phyloP scores from a whole-genome alignment of 2,797 vertebrate genomes.

The Nasua narica region DNA sequence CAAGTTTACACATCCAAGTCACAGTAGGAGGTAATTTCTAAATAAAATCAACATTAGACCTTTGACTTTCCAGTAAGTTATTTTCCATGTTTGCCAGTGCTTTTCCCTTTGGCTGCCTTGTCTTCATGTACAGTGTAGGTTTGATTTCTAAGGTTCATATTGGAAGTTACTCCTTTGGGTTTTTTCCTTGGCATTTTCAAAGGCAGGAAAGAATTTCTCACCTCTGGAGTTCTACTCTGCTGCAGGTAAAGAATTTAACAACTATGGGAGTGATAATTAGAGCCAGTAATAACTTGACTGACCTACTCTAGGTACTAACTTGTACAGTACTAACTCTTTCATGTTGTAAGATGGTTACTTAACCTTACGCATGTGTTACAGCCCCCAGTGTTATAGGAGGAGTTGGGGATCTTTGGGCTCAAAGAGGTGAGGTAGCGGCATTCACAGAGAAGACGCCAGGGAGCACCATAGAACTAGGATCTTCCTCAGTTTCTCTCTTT shows the following conservation, averaged over 20 bases:
- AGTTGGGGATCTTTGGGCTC: not conserved
- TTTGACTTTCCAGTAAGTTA: slow-evolving; percentile 64
- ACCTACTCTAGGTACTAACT: slow-evolving; percentile 74
- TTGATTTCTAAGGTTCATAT: slow-evolving; percentile 70
- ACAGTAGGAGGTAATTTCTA: slow-evolving; percentile 52
- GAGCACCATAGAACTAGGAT: not conserved
- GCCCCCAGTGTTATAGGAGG: not conserved
- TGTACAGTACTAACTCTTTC: slow-evolving; percentile 69
- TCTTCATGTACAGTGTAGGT: slow-evolving; percentile 54
- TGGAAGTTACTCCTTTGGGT: slow-evolving; percentile 65
- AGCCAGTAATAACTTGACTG: slow-evolving; percentile 84
- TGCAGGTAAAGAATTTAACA: slow-evolving; percentile 87
- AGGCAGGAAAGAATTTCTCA: slow-evolving; percentile 84
- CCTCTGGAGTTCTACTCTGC: slow-evolving; percentile 79
- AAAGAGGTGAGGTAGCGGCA: no score
- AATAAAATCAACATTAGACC: slow-evolving; percentile 34
- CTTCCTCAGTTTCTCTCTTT: not conserved
- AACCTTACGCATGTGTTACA: slow-evolving; percentile 38
- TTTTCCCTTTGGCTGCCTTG: slow-evolving; percentile 23
- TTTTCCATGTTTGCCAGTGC: slow-evolving; percentile 37
- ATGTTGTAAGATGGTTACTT: slow-evolving; percentile 73
- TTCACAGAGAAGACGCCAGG: not conserved
- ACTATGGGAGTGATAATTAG: slow-evolving; percentile 77
- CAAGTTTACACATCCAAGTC: not conserved
- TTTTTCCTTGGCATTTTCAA: slow-evolving; percentile 82